A percentile compares a stretch with the other conserved stretches of the same genome.
These are phyloP conservation scores for Anthonomus grandis DNA, from an alignment of 1,140 invertebrate genomes.

Conservation along the genomic window DNA sequence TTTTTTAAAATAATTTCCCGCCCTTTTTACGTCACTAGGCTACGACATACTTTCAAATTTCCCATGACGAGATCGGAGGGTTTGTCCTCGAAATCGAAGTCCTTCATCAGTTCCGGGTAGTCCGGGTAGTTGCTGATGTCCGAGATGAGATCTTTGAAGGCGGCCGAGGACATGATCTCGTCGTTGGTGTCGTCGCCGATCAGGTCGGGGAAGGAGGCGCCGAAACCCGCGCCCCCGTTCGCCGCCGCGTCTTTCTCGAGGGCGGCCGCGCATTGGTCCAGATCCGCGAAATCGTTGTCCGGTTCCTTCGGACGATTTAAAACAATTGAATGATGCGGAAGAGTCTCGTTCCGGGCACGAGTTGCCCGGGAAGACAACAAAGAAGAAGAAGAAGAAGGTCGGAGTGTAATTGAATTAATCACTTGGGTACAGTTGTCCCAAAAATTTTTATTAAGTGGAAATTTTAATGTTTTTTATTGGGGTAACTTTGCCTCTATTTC, in stretches of 20 bases:
- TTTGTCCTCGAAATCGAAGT: slow-evolving; percentile 69
- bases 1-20: neutral
- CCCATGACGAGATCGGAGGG: slow-evolving; percentile 8
- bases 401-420: too few relatives aligned
- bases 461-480: too few relatives aligned
- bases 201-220: slow-evolving; percentile 73
- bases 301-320: slow-evolving; percentile 65
- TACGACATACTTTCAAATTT: slow-evolving; percentile 7
- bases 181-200: slow-evolving; percentile 80
- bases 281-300: slow-evolving; percentile 77
- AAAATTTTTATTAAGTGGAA: too few relatives aligned
- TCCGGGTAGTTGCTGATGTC: slow-evolving; percentile 81
- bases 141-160: slow-evolving; percentile 84
- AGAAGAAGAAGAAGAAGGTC: too few relatives aligned
- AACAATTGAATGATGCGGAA: neutral
- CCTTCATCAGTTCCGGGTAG: slow-evolving; percentile 78
- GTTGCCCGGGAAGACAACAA: too few relatives aligned
- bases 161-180: slow-evolving; percentile 74
- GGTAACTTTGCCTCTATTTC: too few relatives aligned
- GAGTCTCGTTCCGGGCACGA: too few relatives aligned
- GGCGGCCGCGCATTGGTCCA: slow-evolving; percentile 75
- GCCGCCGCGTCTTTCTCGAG: slow-evolving; percentile 75
- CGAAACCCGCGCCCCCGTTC: slow-evolving; percentile 67
- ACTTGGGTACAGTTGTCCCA: too few relatives aligned
- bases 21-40: neutral